Evolutionary conservation across 2,113 vertebrate genomes (phyloP), one percentile per base, ranked within the genome.

Genomic region (Myotis lucifugus): DNA sequence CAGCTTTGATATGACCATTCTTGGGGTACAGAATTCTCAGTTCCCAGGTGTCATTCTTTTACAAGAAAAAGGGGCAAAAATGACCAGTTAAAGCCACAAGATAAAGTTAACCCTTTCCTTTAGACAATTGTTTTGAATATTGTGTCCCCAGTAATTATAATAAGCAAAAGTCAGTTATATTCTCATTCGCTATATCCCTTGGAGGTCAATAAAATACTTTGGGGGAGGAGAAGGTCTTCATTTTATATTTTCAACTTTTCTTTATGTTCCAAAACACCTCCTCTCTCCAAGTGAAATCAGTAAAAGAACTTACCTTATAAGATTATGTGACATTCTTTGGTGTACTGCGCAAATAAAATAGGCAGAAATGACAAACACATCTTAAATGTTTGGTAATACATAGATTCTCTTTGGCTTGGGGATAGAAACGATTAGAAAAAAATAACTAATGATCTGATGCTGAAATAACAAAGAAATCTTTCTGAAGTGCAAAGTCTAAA

Each of bases 391-490:
- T 85, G 59, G 40, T 69, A 46, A 64, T 52, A 8, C 18, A 8
- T 50, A 77, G 72, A 64, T 84, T 82, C 13, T 50, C n/a, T 70
- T 69, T 61, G 70, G 29, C 87, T 88, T 88, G 21, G 27, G n/a
- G 72, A 29, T 54, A 79, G 52, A 83, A 81, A 79, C 78, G 70
- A 23, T 96, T 94, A 84, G 72, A 83, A 81, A 92, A 92, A 61
- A n/a, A 34, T 93, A 54, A 81, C 19, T 70, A n/a, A 74, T 72
- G 73, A 76, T 92, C n/a, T 59, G 56, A 78, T 89, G 27, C 42
- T 37, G 48, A 79, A 78, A 88, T 42, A 92, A 90, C 89, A 93
- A 96, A 96, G 54, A 76, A 78, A 54, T 96, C 52, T 64, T 37
- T 90, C 95, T 74, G 90, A 96, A 91, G 81, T 96, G 34, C 12